phyloP scores from a whole-genome alignment of 2,888 invertebrate genomes.

The Merodon equestris region DNA sequence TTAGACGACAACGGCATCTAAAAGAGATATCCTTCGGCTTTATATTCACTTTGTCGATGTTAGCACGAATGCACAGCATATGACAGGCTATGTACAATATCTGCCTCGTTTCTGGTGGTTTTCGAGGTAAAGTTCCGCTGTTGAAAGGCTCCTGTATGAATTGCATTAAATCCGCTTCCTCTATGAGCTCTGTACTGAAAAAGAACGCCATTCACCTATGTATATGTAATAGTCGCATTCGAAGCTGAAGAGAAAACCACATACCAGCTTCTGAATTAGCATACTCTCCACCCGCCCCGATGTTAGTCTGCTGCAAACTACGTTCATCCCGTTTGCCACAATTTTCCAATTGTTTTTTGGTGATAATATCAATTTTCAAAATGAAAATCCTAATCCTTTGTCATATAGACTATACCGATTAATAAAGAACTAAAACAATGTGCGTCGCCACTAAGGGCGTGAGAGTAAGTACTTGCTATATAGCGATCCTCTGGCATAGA shows the following conservation, averaged over 20 bases:
- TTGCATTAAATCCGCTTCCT: conserved; percentile 35
- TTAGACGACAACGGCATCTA: conserved; percentile 35
- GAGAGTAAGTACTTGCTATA: too few species aligned
- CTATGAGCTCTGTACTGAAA: conserved; percentile 23
- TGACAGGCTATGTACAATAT: conserved; percentile 10
- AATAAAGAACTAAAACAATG: conserved; percentile 47
- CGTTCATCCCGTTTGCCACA: too few species aligned
- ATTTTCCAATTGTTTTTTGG: conserved; percentile 27
- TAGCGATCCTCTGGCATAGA: too few species aligned
- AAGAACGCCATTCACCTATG: not conserved
- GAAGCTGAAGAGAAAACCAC: too few species aligned
- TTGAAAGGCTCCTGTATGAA: conserved; percentile 43
- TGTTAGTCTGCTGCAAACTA: too few species aligned
- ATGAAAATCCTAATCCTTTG: conserved; percentile 63
- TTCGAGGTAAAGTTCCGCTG: conserved; percentile 1
- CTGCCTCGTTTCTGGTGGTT: conserved; percentile 3
- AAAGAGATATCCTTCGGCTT: not conserved
- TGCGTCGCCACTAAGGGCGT: conserved; percentile 8
- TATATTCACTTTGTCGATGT: not conserved
- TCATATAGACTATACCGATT: conserved; percentile 52
- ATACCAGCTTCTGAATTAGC: conserved; percentile 49
- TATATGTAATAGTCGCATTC: not conserved
- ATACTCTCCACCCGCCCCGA: not conserved
- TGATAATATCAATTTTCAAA: conserved; percentile 63
- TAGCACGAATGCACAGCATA: not conserved